Conservation (phyloP, 2,888 invertebrate genomes). For the Pardosa pseudoannulata region DNA sequence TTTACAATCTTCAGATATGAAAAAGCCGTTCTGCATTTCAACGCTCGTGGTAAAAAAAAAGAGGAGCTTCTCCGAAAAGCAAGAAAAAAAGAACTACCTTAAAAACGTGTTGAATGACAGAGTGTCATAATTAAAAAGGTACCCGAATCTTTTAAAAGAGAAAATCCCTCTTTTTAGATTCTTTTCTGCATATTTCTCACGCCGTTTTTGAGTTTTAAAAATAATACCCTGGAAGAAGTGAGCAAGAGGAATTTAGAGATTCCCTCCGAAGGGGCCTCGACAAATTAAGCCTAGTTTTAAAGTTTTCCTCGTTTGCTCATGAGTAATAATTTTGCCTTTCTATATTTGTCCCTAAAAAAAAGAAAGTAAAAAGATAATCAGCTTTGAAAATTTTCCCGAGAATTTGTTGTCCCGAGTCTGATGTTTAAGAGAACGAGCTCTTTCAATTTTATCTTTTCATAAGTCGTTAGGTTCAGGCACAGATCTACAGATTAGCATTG, state of each 20-base stretch:
- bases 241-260: neutral
- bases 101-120: slow-evolving; percentile 12
- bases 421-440: too few relatives aligned
- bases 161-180: neutral
- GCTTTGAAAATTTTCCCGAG: too few relatives aligned
- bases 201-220: neutral
- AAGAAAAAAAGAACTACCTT: neutral
- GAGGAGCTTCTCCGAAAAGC: neutral
- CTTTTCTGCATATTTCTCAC: too few relatives aligned
- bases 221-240: neutral
- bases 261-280: neutral
- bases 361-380: too few relatives aligned
- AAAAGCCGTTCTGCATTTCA: neutral
- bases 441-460: too few relatives aligned
- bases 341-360: too few relatives aligned
- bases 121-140: neutral
- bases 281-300: neutral
- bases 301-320: too few relatives aligned
- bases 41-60: neutral
- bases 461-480: too few relatives aligned
- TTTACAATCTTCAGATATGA: neutral
- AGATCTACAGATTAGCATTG: too few relatives aligned
- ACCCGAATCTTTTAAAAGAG: neutral
- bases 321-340: too few relatives aligned
- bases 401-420: too few relatives aligned